Evolutionary conservation across 2,888 invertebrate species (phyloP).

Genomic region (Nematopogon swammerdamellus): DNA sequence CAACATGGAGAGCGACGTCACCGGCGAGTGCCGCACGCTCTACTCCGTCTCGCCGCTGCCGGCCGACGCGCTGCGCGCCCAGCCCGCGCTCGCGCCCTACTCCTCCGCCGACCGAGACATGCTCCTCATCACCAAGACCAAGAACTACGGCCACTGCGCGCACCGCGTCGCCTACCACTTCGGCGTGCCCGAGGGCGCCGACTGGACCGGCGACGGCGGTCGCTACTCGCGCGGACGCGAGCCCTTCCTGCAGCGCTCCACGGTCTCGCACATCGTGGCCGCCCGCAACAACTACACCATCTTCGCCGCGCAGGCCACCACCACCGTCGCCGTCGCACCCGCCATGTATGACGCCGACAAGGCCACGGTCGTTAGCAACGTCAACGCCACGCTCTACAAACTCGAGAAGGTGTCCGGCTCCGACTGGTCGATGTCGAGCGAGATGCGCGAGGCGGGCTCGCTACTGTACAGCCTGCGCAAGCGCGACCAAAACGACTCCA

Average conservation of each 20-base stretch:
- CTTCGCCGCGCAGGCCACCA: slow-evolving; percentile 61
- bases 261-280: slow-evolving; percentile 55
- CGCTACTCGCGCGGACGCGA: slow-evolving; percentile 39
- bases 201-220: slow-evolving; percentile 44
- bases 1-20: slow-evolving; percentile 68
- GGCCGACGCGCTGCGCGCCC: slow-evolving; percentile 38
- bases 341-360: slow-evolving; percentile 55
- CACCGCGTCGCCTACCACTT: slow-evolving; percentile 62
- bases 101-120: slow-evolving; percentile 36
- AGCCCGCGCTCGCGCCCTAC: slow-evolving; percentile 45
- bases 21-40: slow-evolving; percentile 68
- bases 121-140: slow-evolving; percentile 65
- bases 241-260: slow-evolving; percentile 54
- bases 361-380: slow-evolving; percentile 59
- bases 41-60: slow-evolving; percentile 61
- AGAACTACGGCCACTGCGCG: slow-evolving; percentile 61
- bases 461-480: slow-evolving; percentile 47
- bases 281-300: slow-evolving; percentile 54
- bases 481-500: background rate
- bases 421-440: slow-evolving; percentile 37
- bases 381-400: slow-evolving; percentile 49
- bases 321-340: slow-evolving; percentile 59
- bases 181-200: slow-evolving; percentile 54
- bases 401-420: slow-evolving; percentile 29
- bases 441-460: slow-evolving; percentile 40